These are phyloP conservation scores for Xestia c-nigrum DNA, from an alignment of 2,888 invertebrate species.

Conservation along the genomic window DNA sequence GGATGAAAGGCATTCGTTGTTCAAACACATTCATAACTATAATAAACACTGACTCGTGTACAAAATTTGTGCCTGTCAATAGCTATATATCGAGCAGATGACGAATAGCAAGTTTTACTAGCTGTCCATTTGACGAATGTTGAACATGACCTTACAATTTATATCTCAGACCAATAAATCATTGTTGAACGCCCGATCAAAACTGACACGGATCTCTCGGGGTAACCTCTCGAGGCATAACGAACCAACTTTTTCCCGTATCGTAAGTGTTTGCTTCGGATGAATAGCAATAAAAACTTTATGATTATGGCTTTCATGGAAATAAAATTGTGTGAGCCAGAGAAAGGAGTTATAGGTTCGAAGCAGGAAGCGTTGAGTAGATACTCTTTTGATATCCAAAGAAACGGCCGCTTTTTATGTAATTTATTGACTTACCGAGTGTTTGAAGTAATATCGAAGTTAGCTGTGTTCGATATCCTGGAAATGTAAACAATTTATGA, in stretches of 20 bases:
- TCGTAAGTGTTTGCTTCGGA: slow-evolving; percentile 84
- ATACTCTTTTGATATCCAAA: slow-evolving; percentile 74
- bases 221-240: slow-evolving; percentile 80
- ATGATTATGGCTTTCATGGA: slow-evolving; percentile 87
- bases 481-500: slow-evolving; percentile 42
- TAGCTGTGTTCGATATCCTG: slow-evolving; percentile 44
- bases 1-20: slow-evolving; percentile 27
- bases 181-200: slow-evolving; percentile 83
- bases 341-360: slow-evolving; percentile 78
- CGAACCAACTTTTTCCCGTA: slow-evolving; percentile 75
- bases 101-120: slow-evolving; percentile 84
- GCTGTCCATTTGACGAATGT: slow-evolving; percentile 84
- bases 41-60: slow-evolving; percentile 70
- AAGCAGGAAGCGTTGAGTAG: slow-evolving; percentile 74
- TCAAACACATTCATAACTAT: slow-evolving; percentile 54
- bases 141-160: slow-evolving; percentile 86
- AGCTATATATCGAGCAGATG: slow-evolving; percentile 76
- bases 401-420: slow-evolving; percentile 69
- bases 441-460: slow-evolving; percentile 70
- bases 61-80: slow-evolving; percentile 79
- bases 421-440: slow-evolving; percentile 72
- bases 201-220: slow-evolving; percentile 85
- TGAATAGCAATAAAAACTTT: slow-evolving; percentile 88
- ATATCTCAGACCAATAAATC: slow-evolving; percentile 85
- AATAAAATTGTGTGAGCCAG: slow-evolving; percentile 86